Base-by-base conservation (phyloP, 2,888 invertebrate genomes). In the Meganola albula region DNA sequence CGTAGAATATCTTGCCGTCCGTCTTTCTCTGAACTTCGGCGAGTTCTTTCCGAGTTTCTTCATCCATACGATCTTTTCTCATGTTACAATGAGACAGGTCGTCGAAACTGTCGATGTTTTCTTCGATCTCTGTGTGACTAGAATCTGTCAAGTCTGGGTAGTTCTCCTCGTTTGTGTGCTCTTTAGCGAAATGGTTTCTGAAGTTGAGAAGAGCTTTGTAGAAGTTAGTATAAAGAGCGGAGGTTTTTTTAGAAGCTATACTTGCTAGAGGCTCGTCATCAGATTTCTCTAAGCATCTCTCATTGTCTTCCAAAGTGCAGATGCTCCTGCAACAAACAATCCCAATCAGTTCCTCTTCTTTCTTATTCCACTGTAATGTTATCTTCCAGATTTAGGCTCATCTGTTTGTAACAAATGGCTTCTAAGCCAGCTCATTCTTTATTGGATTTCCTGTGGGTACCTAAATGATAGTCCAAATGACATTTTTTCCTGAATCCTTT, bases 1-100 rank as follows among this genome's bases (percentile, higher is more conserved):
- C 78, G 57, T 88, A 91, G 50, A 78, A 88, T 5, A 82, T 63
- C 39, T 86, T 85, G 1, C 88, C 89, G 50, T 88, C 79, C 0
- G 80, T 60, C 27, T 84, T 86, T 3, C 50, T 55, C 34, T 63
- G 74, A 29, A 60, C 79, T 24, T 59, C 58, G 13, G 44, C 53
- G 4, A 79, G 49, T 37, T 75, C 77, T 6, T 39, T 29, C 3
- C 87, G 63, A n/a, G 76, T 74, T 27, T 51, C 61, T 2, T 64
- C 69, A 43, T 80, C 76, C 63, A 75, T 63, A 9, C 65, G 52
- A 42, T 71, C 72, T 24, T 64, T 63, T 6, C 82, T 58, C 76
- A 67, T 74, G 48, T 79, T 77, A 35, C 51, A 45, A n/a, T 53
- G 49, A n/a, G 75, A 63, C 24, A 84, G 49, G 48, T 85, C 85